Base-by-base conservation (phyloP, 2,113 vertebrate genomes). In the Bombycilla garrulus region DNA sequence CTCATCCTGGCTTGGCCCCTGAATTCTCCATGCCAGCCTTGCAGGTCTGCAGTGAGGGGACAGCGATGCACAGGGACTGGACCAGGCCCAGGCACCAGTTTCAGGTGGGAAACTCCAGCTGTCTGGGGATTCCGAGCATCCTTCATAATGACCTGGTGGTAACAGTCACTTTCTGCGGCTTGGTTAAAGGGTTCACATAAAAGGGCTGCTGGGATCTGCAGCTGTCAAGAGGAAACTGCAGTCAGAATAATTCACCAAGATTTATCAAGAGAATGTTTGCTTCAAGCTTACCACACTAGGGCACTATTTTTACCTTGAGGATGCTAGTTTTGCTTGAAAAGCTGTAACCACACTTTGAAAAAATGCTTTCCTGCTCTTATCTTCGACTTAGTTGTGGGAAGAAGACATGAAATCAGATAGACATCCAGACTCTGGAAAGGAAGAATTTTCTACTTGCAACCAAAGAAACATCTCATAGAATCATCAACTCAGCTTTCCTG, bases 111-210 rank as follows among this genome's bases (percentile, higher is more conserved):
- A 83, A 38, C 31, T 47, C 22, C 7, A 10, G 0, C 0, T 2
- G 29, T 31, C 10, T 0, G 0, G 23, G 26, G 29, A 50, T 81
- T 35, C 2, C 0, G 19, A 74, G 40, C 44, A 26, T 44, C 56
- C 36, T 5, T 48, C 5, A 0, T 1, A 4, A 14, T 3, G 42
- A 15, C 0, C 2, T 5, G 64, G 50, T 5, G 6, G 45, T 7
- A 19, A 56, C 1, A 2, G 42, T 44, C 45, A 15, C 48, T 58
- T 66, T 66, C 40, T 23, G n/a, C 18, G 29, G 15, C 53, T 82
- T 38, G 40, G 40, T 54, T 64, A n/a, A 81, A 56, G 48, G 17
- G 42, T 20, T 86, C 22, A 2, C 24, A 11, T 8, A 11, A 47
- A 83, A 82, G 81, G n/a, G 33, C 58, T n/a, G n/a, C 36, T 56